Conservation (phyloP, 2,797 vertebrate genomes). For the Tachyglossus aculeatus region DNA sequence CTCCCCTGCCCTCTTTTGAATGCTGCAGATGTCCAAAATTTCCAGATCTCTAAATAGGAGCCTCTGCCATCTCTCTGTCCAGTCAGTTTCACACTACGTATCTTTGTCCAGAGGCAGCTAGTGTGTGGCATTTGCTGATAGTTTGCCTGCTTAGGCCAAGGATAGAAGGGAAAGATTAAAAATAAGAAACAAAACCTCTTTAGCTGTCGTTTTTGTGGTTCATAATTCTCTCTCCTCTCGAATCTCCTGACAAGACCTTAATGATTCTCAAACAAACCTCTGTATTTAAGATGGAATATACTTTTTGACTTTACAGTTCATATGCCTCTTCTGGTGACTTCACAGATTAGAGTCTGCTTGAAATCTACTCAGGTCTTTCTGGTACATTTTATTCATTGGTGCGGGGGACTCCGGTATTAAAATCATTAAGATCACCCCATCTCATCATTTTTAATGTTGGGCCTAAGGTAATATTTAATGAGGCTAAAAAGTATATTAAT, state of each 20-base stretch:
- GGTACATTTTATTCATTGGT: conserved; percentile 42
- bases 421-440: conserved; percentile 68
- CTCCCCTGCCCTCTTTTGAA: neutral
- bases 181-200: neutral
- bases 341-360: neutral
- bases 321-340: neutral
- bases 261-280: neutral
- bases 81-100: accelerated
- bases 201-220: neutral
- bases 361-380: conserved; percentile 20
- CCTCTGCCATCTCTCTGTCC: neutral
- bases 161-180: neutral
- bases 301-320: neutral
- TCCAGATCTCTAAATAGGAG: neutral
- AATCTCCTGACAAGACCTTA: neutral
- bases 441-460: conserved; percentile 71
- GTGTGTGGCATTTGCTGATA: neutral
- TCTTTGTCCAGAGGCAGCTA: neutral
- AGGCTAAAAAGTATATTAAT: conserved; percentile 77
- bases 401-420: conserved; percentile 50
- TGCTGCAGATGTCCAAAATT: neutral
- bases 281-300: neutral
- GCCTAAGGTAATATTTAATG: conserved; percentile 76
- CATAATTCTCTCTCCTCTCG: neutral
- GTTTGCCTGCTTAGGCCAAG: neutral